Evolutionary conservation across 2,113 vertebrate species (phyloP).

Genomic region (Shinisaurus crocodilurus): DNA sequence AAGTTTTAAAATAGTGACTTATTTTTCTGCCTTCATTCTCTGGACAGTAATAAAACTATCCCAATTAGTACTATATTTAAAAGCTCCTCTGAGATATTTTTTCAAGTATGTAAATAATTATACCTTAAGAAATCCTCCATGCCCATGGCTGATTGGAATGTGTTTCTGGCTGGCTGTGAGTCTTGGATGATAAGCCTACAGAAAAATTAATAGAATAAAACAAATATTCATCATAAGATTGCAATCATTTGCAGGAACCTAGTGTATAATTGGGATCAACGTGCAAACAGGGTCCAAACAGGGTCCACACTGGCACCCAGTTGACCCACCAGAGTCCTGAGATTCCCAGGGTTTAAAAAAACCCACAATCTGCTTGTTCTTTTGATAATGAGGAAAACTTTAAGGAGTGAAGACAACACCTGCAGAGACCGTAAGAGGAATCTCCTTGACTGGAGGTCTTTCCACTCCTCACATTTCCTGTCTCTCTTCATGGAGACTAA

Average conservation of each 20-base stretch:
- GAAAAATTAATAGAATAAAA: slow-evolving; percentile 63
- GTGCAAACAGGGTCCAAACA: neutral
- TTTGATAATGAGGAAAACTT: neutral
- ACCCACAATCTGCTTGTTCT: too few relatives aligned
- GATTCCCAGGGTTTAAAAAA: too few relatives aligned
- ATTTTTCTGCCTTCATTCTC: neutral
- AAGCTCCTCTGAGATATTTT: neutral
- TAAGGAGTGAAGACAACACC: neutral
- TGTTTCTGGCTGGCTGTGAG: slow-evolving; percentile 68
- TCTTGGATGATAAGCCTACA: slow-evolving; percentile 72
- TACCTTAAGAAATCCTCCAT: slow-evolving; percentile 81
- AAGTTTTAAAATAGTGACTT: neutral
- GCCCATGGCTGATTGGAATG: slow-evolving; percentile 72
- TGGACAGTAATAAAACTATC: neutral
- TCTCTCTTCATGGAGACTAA: neutral
- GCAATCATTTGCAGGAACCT: neutral
- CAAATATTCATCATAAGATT: slow-evolving; percentile 4
- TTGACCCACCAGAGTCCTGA: neutral
- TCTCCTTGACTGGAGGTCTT: neutral
- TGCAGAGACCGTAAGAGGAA: neutral
- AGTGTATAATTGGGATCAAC: neutral
- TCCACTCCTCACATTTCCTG: neutral
- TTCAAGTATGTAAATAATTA: slow-evolving; percentile 41
- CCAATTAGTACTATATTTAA: neutral
- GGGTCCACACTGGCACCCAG: neutral